These are phyloP conservation scores for Tetramorium alpestre DNA, from an alignment of 1,140 invertebrate species.

Conservation along the genomic window DNA sequence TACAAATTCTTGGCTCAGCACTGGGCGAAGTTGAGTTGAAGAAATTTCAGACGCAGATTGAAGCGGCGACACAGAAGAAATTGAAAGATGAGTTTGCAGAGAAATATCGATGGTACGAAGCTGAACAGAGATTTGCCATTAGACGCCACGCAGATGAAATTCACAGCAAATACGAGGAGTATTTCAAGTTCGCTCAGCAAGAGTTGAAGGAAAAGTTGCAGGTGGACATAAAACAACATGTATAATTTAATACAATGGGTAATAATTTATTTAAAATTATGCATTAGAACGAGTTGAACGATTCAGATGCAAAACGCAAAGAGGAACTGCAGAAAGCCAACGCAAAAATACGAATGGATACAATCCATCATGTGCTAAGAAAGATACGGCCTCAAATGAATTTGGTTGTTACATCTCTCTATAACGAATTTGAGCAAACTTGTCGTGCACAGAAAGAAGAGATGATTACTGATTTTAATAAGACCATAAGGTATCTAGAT, in stretches of 20 bases:
- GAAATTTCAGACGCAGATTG: constrained; percentile 77
- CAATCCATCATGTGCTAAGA: constrained; percentile 75
- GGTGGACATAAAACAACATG: constrained; percentile 35
- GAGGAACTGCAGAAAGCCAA: constrained; percentile 75
- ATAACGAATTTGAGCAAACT: constrained; percentile 76
- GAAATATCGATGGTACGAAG: constrained; percentile 72
- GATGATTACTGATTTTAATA: constrained; percentile 81
- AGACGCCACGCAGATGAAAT: constrained; percentile 57
- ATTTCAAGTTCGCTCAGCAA: constrained; percentile 67
- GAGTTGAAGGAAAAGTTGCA: constrained; percentile 75
- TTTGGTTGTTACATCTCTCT: constrained; percentile 69
- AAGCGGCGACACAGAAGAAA: constrained; percentile 74
- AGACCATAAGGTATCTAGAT: constrained; percentile 74
- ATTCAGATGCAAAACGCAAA: constrained; percentile 60
- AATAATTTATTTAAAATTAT: constrained; percentile 5
- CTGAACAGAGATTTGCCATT: constrained; percentile 73
- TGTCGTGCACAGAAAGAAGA: constrained; percentile 70
- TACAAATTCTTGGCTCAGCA: constrained; percentile 43
- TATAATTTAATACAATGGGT: not conserved
- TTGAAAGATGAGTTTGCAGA: constrained; percentile 74
- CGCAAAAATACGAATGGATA: constrained; percentile 73
- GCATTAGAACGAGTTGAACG: constrained; percentile 51
- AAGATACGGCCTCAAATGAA: constrained; percentile 78
- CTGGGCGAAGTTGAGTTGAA: constrained; percentile 63
- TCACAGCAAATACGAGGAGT: constrained; percentile 66